phyloP scores from a whole-genome alignment of 1,140 invertebrate genomes.

The Contarinia nasturtii region DNA sequence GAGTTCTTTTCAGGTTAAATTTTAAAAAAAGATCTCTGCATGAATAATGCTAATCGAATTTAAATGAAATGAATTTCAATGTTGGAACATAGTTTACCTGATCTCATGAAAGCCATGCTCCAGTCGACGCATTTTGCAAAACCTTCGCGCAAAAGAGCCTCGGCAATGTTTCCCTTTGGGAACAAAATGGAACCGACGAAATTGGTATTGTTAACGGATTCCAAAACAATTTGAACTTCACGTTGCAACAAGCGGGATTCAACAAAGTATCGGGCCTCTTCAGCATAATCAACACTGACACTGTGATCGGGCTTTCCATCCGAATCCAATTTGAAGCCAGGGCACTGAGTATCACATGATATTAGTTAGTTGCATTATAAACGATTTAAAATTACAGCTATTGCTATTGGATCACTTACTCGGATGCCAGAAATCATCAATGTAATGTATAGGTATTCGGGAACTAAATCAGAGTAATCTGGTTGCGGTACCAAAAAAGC shows the following conservation, averaged over 20 bases:
- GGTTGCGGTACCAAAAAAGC: slow-evolving; percentile 49
- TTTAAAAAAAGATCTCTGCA: slow-evolving; percentile 1
- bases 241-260: slow-evolving; percentile 80
- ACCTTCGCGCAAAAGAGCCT: slow-evolving; percentile 73
- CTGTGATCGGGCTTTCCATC: slow-evolving; percentile 43
- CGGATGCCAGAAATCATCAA: slow-evolving; percentile 88
- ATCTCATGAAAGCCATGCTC: slow-evolving; percentile 78
- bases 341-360: slow-evolving; percentile 30
- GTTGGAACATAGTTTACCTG: slow-evolving; percentile 25
- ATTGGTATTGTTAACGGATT: slow-evolving; percentile 80
- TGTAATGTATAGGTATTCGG: slow-evolving; percentile 65
- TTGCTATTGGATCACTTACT: slow-evolving; percentile 29
- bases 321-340: slow-evolving; percentile 47
- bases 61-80: slow-evolving; percentile 2
- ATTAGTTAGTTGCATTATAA: not conserved
- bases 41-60: not conserved
- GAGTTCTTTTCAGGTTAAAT: not conserved
- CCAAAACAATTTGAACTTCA: slow-evolving; percentile 82
- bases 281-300: slow-evolving; percentile 26
- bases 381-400: not conserved
- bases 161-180: slow-evolving; percentile 88
- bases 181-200: slow-evolving; percentile 90
- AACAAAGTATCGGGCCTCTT: slow-evolving; percentile 58
- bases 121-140: slow-evolving; percentile 95
- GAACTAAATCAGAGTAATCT: slow-evolving; percentile 19